Base-by-base conservation (phyloP, 2,113 vertebrate species). In the Litocranius walleri region DNA sequence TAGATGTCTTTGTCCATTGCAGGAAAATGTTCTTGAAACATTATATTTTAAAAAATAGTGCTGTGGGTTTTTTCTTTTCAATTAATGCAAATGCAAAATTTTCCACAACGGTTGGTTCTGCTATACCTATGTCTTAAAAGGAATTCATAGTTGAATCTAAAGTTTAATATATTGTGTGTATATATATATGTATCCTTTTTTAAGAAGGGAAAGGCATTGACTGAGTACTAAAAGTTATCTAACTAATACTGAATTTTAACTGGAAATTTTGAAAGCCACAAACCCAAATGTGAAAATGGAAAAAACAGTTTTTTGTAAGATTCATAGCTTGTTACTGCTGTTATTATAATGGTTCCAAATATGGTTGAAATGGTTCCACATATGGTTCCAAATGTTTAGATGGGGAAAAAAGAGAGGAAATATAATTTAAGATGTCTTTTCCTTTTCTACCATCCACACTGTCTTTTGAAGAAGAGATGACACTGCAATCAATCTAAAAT, bases 181-280 rank as follows among this genome's bases (percentile, higher is more conserved):
- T 30, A 48, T 17, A 30, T 17, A 80, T 29, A 29, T 27, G 16
- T n/a, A 52, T 57, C 83, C 80, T 27, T 90, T 33, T 92, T 93
- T 96, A 90, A 96, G 89, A 59, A 89, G 87, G 71, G 61, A 62
- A 96, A 98, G 98, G 67, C 48, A 59, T 61, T 89, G 83, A 56
- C 36, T 7, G 7, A 78, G 30, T 25, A 45, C 40, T n/a, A 6
- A 85, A 74, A 67, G 3, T 81, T 59, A 67, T 48, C 50, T 96
- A 54, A 90, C 12, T 81, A 81, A n/a, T 91, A 15, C 45, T 74
- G 45, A 61, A 29, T 61, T 96, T 61, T 88, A 67, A 13, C 56
- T 91, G 23, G 43, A 80, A 94, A 54, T 64, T 95, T 78, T 89
- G 33, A 48, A 94, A 87, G 29, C n/a, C 33, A 27, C 59, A 77